Evolutionary conservation across 2,888 invertebrate species (phyloP).

Genomic region (Hermaeophaga mercurialis): DNA sequence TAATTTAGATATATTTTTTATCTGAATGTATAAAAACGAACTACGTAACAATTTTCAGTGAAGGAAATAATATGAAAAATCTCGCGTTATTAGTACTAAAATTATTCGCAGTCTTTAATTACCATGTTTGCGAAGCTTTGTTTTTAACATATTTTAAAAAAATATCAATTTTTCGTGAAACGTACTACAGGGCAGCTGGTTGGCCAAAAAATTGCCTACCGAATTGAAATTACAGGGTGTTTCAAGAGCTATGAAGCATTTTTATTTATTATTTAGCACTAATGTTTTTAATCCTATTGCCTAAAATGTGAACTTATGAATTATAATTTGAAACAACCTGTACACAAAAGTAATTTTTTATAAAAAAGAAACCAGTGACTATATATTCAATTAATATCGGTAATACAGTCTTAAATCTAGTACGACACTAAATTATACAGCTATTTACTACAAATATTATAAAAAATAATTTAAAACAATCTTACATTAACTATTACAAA

Average conservation of each 20-base stretch:
- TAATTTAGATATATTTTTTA: too few relatives aligned
- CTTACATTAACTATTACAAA: constrained; percentile 47
- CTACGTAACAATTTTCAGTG: too few relatives aligned
- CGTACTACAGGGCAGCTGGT: constrained; percentile 18
- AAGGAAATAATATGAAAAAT: too few relatives aligned
- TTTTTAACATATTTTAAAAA: constrained; percentile 29
- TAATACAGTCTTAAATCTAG: constrained; percentile 41
- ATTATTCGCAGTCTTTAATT: constrained; percentile 38
- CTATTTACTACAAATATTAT: constrained; percentile 38
- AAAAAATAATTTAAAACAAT: constrained; percentile 50
- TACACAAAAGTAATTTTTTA: constrained; percentile 26
- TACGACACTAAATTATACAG: constrained; percentile 34
- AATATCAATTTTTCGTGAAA: constrained; percentile 27
- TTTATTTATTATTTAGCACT: neutral
- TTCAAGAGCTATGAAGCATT: constrained; percentile 13
- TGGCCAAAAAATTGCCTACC: constrained; percentile 20
- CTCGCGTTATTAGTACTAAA: too few relatives aligned
- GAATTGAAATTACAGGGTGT: constrained; percentile 23
- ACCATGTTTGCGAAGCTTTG: constrained; percentile 20
- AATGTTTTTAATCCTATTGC: constrained; percentile 3
- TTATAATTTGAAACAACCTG: constrained; percentile 23
- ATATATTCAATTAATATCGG: too few relatives aligned
- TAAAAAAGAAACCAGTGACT: constrained; percentile 36
- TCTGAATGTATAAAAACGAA: too few relatives aligned
- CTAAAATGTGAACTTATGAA: constrained; percentile 3